A percentile compares a stretch with the other conserved stretches of the same genome.
Evolutionary conservation across 2,113 vertebrate genomes (phyloP).

Genomic region (Pseudorhombus dupliciocellatus): DNA sequence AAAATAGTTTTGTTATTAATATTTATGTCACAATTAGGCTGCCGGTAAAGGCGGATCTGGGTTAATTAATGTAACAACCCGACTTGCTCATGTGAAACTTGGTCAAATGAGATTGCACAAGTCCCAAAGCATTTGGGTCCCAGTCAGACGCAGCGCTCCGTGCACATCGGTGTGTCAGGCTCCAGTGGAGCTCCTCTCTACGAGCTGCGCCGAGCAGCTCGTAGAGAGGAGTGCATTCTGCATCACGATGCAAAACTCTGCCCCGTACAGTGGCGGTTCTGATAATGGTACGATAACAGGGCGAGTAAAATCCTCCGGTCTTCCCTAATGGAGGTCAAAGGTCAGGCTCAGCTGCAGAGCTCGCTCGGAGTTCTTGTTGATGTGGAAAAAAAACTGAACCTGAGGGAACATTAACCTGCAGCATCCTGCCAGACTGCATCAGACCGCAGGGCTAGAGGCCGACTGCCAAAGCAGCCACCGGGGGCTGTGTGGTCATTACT

Average conservation of each 20-base stretch:
- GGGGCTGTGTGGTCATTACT: neutral
- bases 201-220: slow-evolving; percentile 20
- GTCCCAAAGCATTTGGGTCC: slow-evolving; percentile 22
- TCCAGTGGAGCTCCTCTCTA: slow-evolving; percentile 12
- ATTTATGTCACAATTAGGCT: slow-evolving; percentile 31
- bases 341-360: neutral
- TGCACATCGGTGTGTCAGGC: slow-evolving; percentile 15
- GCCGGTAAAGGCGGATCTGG: slow-evolving; percentile 6
- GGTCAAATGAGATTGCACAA: neutral
- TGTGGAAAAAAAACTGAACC: neutral
- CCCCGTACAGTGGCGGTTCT: slow-evolving; percentile 5
- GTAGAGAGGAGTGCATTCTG: slow-evolving; percentile 20
- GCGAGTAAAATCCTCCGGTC: neutral
- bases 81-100: slow-evolving; percentile 29
- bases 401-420: neutral
- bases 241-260: slow-evolving; percentile 7
- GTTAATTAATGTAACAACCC: slow-evolving; percentile 37
- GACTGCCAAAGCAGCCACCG: neutral
- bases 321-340: slow-evolving; percentile 5
- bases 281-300: slow-evolving; percentile 5
- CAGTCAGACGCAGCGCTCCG: slow-evolving; percentile 19
- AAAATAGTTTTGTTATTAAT: slow-evolving; percentile 29
- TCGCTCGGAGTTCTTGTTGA: neutral
- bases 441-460: neutral
- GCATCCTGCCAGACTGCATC: neutral